These are phyloP conservation scores for Bufo bufo DNA, from an alignment of 2,113 vertebrate species.

Conservation along the genomic window DNA sequence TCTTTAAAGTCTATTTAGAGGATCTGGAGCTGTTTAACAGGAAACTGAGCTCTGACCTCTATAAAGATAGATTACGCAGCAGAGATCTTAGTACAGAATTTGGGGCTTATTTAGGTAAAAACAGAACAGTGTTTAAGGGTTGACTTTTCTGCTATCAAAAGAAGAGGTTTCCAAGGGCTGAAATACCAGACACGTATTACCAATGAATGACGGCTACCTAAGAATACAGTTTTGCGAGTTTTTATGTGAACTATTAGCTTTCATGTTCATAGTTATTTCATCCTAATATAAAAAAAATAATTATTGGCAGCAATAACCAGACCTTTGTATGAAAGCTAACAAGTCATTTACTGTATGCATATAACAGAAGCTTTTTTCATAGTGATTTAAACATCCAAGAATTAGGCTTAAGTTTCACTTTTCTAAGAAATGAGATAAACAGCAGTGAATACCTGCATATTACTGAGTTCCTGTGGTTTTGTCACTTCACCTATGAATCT, in stretches of 20 bases:
- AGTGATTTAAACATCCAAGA: slow-evolving; percentile 9
- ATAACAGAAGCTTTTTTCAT: not conserved
- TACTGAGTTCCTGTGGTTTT: slow-evolving; percentile 44
- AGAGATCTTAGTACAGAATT: too few species aligned
- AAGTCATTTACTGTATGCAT: not conserved
- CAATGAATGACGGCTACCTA: not conserved
- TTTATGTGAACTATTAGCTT: not conserved
- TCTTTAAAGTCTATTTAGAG: too few species aligned
- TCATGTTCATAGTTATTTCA: not conserved
- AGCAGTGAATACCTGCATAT: not conserved
- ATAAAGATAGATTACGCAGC: too few species aligned
- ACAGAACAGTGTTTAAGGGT: not conserved
- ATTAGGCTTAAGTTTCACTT: not conserved
- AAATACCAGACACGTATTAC: not conserved
- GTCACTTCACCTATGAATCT: slow-evolving; percentile 32
- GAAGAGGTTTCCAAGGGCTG: not conserved
- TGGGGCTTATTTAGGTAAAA: too few species aligned
- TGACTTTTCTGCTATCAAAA: not conserved
- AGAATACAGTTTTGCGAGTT: not conserved
- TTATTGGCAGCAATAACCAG: not conserved
- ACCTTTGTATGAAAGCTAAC: not conserved
- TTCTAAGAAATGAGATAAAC: slow-evolving; percentile 38
- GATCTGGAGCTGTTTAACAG: too few species aligned
- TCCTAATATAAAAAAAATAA: not conserved
- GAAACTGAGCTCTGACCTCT: too few species aligned